Evolutionary conservation across 2,797 vertebrate species (phyloP).

Genomic region (Lithobates pipiens): DNA sequence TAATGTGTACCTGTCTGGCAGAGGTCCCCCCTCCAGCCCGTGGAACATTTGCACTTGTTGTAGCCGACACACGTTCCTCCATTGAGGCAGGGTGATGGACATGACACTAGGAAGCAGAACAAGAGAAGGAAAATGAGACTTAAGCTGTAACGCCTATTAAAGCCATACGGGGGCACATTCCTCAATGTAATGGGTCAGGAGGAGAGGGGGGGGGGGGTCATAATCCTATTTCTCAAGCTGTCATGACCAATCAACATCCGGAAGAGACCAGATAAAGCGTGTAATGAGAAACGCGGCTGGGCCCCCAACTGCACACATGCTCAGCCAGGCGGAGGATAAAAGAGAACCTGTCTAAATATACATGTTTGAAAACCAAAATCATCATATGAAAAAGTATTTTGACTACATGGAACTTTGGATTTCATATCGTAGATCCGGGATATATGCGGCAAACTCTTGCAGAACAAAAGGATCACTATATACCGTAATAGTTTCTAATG

Average conservation of each 20-base stretch:
- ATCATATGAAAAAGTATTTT: neutral
- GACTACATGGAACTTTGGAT: no score
- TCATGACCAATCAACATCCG: neutral
- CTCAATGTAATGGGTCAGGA: neutral
- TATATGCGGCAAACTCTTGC: no score
- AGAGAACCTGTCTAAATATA: neutral
- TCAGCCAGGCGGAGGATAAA: neutral
- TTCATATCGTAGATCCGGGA: no score
- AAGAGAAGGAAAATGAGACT: neutral
- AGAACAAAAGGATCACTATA: no score
- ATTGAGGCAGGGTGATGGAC: constrained; percentile 81
- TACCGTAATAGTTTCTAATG: no score
- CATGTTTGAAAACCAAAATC: no score
- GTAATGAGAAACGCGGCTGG: constrained; percentile 9
- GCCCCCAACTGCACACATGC: no score
- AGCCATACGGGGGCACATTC: neutral
- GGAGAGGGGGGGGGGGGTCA: neutral
- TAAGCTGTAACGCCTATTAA: neutral
- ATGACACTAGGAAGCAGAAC: constrained; percentile 62
- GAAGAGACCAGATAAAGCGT: neutral
- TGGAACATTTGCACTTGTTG: constrained; percentile 79
- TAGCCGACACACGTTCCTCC: constrained; percentile 84
- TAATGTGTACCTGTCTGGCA: constrained; percentile 84
- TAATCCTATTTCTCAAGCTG: constrained; percentile 16
- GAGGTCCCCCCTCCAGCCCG: constrained; percentile 82